Percentiles rank a stretch among this genome's conserved stretches.
Evolutionary conservation across 1,140 invertebrate genomes (phyloP).

Genomic region (Harpegnathos saltator): DNA sequence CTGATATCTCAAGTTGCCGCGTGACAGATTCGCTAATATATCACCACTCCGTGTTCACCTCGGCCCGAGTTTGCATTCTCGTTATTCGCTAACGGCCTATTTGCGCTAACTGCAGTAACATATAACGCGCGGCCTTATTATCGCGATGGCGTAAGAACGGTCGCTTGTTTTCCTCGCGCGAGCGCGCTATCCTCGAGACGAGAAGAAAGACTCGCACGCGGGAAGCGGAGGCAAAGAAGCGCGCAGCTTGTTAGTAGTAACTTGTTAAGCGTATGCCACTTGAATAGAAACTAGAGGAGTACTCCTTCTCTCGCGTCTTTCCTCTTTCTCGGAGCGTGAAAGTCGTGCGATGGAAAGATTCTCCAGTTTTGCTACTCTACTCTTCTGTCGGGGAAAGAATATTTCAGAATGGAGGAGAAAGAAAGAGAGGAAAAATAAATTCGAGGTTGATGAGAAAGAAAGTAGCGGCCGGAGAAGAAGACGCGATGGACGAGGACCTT

Average conservation of each 20-base stretch:
- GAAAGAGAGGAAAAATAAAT: constrained; percentile 18
- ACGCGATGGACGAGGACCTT: background rate
- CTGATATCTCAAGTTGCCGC: too few relatives aligned
- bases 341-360: constrained; percentile 47
- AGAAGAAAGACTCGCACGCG: constrained; percentile 6
- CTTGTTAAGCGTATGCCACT: constrained; percentile 70
- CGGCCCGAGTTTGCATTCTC: constrained; percentile 11
- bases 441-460: background rate
- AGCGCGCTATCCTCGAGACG: background rate
- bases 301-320: constrained; percentile 60
- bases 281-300: constrained; percentile 60
- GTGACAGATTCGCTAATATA: background rate
- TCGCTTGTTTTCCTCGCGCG: constrained; percentile 60
- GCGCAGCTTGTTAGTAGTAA: constrained; percentile 69
- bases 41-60: background rate
- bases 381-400: background rate
- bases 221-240: constrained; percentile 31
- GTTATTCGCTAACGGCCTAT: constrained; percentile 60
- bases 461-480: background rate
- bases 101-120: constrained; percentile 51
- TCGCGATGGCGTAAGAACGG: constrained; percentile 56
- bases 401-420: background rate
- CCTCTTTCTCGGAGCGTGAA: constrained; percentile 19
- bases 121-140: constrained; percentile 64
- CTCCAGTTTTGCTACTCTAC: background rate